phyloP scores from a whole-genome alignment of 2,888 invertebrate genomes.

The Lottia scabra region DNA sequence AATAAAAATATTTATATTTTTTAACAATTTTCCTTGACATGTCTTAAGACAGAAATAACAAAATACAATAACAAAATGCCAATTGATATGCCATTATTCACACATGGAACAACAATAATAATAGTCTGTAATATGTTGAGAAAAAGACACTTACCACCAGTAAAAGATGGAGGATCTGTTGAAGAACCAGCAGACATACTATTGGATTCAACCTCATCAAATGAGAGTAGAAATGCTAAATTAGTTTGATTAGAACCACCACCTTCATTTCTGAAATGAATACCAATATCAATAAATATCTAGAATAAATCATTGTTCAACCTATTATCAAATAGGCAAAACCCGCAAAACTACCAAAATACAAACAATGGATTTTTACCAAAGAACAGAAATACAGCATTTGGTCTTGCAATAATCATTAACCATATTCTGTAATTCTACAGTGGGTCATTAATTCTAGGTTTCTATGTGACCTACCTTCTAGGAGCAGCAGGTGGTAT shows the following conservation, averaged over 20 bases:
- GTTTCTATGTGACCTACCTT: conserved; percentile 8
- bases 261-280: neutral
- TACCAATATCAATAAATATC: too few species aligned
- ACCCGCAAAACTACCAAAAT: too few species aligned
- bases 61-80: too few species aligned
- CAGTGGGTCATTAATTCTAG: neutral
- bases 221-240: conserved; percentile 8
- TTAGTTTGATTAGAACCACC: conserved; percentile 3
- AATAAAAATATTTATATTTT: neutral
- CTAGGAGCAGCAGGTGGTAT: neutral
- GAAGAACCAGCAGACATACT: neutral
- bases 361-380: too few species aligned
- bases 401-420: neutral
- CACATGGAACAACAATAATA: too few species aligned
- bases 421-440: neutral
- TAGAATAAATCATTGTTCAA: too few species aligned
- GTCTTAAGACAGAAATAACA: too few species aligned
- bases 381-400: too few species aligned
- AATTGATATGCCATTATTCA: too few species aligned
- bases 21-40: too few species aligned
- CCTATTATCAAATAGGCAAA: too few species aligned
- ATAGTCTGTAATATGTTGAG: too few species aligned
- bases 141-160: neutral
- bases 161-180: neutral
- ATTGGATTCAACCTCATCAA: conserved; percentile 8